These are phyloP conservation scores for Campoplex nolae DNA, from an alignment of 2,888 invertebrate species.

Conservation along the genomic window DNA sequence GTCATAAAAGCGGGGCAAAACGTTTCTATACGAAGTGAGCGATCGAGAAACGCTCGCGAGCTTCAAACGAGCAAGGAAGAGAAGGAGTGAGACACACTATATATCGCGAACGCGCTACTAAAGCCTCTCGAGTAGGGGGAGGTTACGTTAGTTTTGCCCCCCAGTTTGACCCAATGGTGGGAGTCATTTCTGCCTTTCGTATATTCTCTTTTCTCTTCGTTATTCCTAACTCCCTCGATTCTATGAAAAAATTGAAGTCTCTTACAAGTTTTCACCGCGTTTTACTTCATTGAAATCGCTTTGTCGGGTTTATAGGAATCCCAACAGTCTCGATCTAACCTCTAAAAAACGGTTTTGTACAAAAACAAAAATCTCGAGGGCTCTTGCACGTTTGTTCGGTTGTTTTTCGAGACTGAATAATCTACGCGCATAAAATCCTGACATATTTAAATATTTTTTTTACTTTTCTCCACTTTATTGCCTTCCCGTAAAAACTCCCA, in stretches of 20 bases:
- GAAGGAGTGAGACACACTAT: slow-evolving; percentile 19
- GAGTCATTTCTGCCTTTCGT: slow-evolving; percentile 52
- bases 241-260: background rate
- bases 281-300: background rate
- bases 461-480: no score
- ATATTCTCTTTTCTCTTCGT: slow-evolving; percentile 9
- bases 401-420: no score
- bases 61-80: slow-evolving; percentile 50
- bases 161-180: slow-evolving; percentile 72
- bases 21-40: slow-evolving; percentile 45
- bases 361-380: no score
- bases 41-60: slow-evolving; percentile 67
- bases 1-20: slow-evolving; percentile 66
- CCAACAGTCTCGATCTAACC: no score
- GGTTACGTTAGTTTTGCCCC: slow-evolving; percentile 69
- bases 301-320: no score
- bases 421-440: no score
- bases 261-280: background rate
- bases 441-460: no score
- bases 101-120: slow-evolving; percentile 30
- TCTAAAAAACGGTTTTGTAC: no score
- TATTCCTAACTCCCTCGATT: background rate
- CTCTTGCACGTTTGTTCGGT: no score
- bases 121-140: slow-evolving; percentile 67
- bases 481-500: no score